Evolutionary conservation across 2,888 invertebrate genomes (phyloP), one percentile per base, ranked within the genome.

Genomic region (Drosophila bunnanda): DNA sequence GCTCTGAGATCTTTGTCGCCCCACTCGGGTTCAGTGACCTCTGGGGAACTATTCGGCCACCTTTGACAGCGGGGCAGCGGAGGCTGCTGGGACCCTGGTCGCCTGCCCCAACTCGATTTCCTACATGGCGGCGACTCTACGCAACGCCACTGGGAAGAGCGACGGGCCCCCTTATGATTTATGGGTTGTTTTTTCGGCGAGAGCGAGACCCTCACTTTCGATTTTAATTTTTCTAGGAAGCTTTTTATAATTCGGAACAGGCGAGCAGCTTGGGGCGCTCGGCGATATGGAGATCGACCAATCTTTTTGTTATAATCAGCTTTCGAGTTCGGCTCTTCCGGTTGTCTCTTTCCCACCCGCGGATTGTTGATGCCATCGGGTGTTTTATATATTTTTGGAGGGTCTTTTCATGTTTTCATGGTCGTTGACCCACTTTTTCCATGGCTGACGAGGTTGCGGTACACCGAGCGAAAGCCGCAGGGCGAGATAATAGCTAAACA

Each of bases 211-310:
- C 28, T 89, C 86, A 87, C 86, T 87, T 88, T 87, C 89, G 81
- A 78, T 89, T 86, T 85, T 13, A 77, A 74, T 71, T 78, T 80
- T 88, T 76, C 79, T 87, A 87, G 87, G 89, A 89, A 87, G 85
- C 72, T 84, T 83, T 78, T 89, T 81, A 89, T 88, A 89, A 77
- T 74, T 80, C 52, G n/a, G 65, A 80, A 69, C 82, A 89, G 87
- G 87, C 75, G 87, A 72, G 6, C 87, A 87, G 76, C 76, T 55
- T 32, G 52, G 80, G 75, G 77, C 62, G 56, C 15, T 20, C 52
- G 76, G 77, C 52, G 55, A 66, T 6, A 39, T 55, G 50, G 17
- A 43, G 75, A 69, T 59, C 56, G 34, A n/a, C 55, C 50, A 52
- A 57, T 59, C 59, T 57, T 50, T 30, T 30, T 34, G 46, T 56